Evolutionary conservation across 2,888 invertebrate genomes (phyloP), one percentile per base, ranked within the genome.

Genomic region (Glaucopsyche alexis): DNA sequence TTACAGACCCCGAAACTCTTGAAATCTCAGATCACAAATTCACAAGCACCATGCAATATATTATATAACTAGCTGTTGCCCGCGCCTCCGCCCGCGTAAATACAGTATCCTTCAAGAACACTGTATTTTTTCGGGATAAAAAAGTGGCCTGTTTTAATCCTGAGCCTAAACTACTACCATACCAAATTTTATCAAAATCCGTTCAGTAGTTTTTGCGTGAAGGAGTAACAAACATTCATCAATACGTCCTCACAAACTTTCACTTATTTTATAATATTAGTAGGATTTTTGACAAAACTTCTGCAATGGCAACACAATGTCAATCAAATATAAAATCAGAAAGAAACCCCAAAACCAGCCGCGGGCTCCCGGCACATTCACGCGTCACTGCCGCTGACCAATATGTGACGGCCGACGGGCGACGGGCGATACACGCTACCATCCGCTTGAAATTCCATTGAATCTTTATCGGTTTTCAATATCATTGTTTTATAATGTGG

Each of bases 391-490:
- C 74, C 83, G 78, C 81, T 84, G 86, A 85, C 87, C 88, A 84
- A 86, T 85, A 87, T 85, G 85, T 82, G 82, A 81, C 82, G 79
- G 79, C 79, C 71, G 80, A 77, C n/a, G n/a, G n/a, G n/a, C n/a
- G n/a, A 81, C 82, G 79, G 79, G 79, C 71, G 80, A 77, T 78
- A 77, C 72, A 76, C 76, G 77, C 77, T 76, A 77, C 78, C 81
- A 80, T 81, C 84, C 83, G 80, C 79, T 77, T 72, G 78, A 79
- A 88, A 89, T 89, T 89, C 85, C 89, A 90, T 89, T 88, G 82
- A 85, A 86, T 84, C 80, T 76, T 79, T 80, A 79, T 75, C 72
- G 74, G 72, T 75, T 76, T 78, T 78, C 78, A 78, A 76, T 78
- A 78, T 78, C 76, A 77, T 76, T 73, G 76, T 76, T 75, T 74